phyloP scores from a whole-genome alignment of 2,888 invertebrate genomes.

The Lordiphosa andalusiaca region DNA sequence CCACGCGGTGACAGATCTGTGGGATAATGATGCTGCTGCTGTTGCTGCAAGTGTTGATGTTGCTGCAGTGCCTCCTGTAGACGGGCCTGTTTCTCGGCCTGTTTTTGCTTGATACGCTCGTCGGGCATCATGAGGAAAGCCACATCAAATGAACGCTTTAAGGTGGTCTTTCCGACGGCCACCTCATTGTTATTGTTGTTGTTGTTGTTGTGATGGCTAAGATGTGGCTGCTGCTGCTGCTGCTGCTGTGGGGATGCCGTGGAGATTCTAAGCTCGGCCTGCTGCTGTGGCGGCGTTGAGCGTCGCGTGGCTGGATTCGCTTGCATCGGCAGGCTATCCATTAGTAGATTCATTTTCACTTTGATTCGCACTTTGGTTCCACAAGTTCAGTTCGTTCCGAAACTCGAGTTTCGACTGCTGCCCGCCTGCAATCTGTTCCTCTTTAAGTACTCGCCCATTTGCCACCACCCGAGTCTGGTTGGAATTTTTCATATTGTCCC shows the following conservation, averaged over 20 bases:
- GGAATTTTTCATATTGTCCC: slow-evolving; percentile 77
- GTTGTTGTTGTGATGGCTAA: slow-evolving; percentile 28
- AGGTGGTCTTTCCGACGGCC: slow-evolving; percentile 73
- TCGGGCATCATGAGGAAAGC: slow-evolving; percentile 94
- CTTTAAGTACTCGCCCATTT: slow-evolving; percentile 78
- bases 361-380: slow-evolving; percentile 13
- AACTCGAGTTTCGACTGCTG: slow-evolving; percentile 78
- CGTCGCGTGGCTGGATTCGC: slow-evolving; percentile 54
- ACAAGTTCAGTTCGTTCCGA: slow-evolving; percentile 61
- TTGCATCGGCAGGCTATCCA: slow-evolving; percentile 82
- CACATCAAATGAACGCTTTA: slow-evolving; percentile 93
- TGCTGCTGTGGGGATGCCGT: slow-evolving; percentile 51
- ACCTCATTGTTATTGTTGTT: slow-evolving; percentile 73
- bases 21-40: slow-evolving; percentile 62
- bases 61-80: slow-evolving; percentile 80
- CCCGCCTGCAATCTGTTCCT: slow-evolving; percentile 79
- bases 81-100: slow-evolving; percentile 81
- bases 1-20: slow-evolving; percentile 80
- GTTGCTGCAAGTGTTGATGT: slow-evolving; percentile 50
- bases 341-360: slow-evolving; percentile 82
- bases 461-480: slow-evolving; percentile 69
- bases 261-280: slow-evolving; percentile 81
- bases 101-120: slow-evolving; percentile 85
- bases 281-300: slow-evolving; percentile 65
- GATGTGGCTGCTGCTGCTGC: slow-evolving; percentile 36